Evolutionary conservation across 2,797 vertebrate genomes (phyloP).

Genomic region (Myotis findleyi): DNA sequence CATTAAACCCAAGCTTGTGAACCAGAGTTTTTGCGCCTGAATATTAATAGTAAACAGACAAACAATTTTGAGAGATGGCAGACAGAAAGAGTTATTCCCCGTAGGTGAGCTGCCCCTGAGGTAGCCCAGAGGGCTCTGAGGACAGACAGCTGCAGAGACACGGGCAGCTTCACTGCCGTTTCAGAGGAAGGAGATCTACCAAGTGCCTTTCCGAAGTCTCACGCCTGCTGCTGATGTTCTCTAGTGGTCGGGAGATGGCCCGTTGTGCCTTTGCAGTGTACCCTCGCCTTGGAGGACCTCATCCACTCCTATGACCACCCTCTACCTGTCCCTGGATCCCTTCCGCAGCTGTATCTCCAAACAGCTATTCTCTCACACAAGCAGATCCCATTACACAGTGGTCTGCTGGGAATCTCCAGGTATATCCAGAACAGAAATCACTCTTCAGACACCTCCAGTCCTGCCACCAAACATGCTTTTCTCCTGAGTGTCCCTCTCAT

Average conservation of each 20-base stretch:
- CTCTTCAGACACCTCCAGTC: background rate
- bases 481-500: background rate
- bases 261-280: background rate
- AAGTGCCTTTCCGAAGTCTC: rapidly evolving
- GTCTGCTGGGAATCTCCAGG: background rate
- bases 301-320: background rate
- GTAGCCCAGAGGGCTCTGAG: conserved; percentile 47
- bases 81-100: conserved; percentile 69
- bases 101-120: conserved; percentile 64
- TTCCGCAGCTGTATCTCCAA: background rate
- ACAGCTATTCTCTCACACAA: background rate
- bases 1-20: conserved; percentile 69
- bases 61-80: conserved; percentile 60
- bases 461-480: background rate
- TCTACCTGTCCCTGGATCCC: background rate
- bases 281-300: background rate
- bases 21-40: conserved; percentile 52
- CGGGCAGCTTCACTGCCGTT: rapidly evolving
- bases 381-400: background rate
- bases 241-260: background rate
- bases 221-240: background rate
- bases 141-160: background rate
- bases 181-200: background rate
- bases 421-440: background rate
- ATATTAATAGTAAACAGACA: conserved; percentile 72